Evolutionary conservation across 2,797 vertebrate genomes (phyloP).

Genomic region (Melopsittacus undulatus): DNA sequence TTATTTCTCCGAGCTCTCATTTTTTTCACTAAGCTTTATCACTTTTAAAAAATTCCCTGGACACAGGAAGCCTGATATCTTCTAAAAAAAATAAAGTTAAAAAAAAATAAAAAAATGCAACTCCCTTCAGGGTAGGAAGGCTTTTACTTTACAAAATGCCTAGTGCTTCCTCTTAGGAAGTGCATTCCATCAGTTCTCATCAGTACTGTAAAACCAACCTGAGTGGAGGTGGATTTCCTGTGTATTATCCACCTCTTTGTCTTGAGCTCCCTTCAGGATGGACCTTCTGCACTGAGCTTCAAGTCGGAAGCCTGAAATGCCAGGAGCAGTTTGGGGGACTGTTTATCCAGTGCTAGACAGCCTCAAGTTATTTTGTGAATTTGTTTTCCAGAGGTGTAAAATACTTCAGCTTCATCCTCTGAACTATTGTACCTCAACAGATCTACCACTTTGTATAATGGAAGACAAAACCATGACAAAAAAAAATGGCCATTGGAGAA

Average conservation of each 20-base stretch:
- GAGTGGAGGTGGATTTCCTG: not conserved
- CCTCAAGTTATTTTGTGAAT: not conserved
- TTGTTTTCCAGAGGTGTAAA: not conserved
- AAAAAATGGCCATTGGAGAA: not conserved
- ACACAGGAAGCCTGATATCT: not conserved
- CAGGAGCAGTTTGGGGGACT: not conserved
- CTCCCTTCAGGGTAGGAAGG: not conserved
- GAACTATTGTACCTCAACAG: not conserved
- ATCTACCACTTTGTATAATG: not conserved
- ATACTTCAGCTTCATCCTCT: not conserved
- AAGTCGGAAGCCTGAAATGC: not conserved
- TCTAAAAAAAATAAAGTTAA: not conserved
- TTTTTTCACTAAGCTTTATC: not conserved
- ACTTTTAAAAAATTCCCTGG: not conserved
- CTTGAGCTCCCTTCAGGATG: not conserved
- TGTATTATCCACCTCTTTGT: not conserved
- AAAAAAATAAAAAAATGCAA: not conserved
- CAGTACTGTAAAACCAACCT: not conserved
- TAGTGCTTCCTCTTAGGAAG: not conserved
- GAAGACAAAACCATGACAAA: not conserved
- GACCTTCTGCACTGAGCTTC: not conserved
- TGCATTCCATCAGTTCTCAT: not conserved
- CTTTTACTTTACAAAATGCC: not conserved
- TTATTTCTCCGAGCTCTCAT: not conserved
- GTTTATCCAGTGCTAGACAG: not conserved